These are phyloP conservation scores for Diglossa cyanea DNA, from an alignment of 2,797 vertebrate species.

Conservation along the genomic window DNA sequence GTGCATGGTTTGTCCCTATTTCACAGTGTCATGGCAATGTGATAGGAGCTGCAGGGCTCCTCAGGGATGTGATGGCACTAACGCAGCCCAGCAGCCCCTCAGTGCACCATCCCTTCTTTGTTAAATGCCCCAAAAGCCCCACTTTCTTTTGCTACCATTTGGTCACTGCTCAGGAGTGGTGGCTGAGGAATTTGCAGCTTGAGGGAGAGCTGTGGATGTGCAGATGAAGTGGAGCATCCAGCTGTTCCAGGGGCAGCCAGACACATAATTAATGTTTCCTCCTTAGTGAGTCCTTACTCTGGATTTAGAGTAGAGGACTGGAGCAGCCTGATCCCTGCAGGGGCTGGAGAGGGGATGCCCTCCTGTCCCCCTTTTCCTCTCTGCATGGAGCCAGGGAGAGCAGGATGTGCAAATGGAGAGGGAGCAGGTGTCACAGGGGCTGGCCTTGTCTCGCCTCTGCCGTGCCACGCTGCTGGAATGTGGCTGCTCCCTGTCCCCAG, in stretches of 20 bases:
- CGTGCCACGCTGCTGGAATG: neutral
- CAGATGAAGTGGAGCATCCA: neutral
- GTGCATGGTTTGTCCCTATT: fast-evolving
- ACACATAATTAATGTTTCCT: neutral
- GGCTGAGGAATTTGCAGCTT: neutral
- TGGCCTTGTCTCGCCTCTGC: neutral
- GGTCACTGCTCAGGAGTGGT: neutral
- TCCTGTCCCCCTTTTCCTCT: neutral
- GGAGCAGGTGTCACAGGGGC: neutral
- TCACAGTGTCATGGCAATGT: neutral
- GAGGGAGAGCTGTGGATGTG: neutral
- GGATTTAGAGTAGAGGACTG: neutral
- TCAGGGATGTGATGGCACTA: neutral
- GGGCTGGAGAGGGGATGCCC: neutral
- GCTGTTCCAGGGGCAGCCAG: neutral
- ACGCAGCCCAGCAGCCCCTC: neutral
- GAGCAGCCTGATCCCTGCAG: neutral
- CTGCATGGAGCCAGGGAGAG: neutral
- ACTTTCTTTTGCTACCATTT: neutral
- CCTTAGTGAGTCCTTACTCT: neutral
- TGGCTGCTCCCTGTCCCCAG: neutral
- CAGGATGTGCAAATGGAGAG: neutral
- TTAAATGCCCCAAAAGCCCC: neutral
- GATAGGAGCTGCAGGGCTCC: neutral
- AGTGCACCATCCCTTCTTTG: neutral